Base-by-base conservation (phyloP, 2,888 invertebrate species). In the Globia sparganii region DNA sequence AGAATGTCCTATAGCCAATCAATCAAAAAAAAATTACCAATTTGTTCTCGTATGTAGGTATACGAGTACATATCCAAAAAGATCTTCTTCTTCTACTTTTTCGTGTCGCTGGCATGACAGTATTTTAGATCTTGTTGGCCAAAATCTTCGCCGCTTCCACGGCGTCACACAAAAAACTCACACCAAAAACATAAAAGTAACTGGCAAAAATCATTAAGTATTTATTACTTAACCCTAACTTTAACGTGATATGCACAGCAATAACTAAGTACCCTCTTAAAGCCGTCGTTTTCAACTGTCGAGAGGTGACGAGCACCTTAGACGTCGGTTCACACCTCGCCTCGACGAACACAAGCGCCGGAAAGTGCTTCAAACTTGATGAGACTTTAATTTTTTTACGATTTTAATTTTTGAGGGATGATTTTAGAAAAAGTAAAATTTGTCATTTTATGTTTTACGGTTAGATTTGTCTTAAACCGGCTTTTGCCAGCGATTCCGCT, bases 261-360 rank as follows among this genome's bases (percentile, higher is more conserved):
- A 49, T 53, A 70, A 53, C 53, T 61, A 53, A 61, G 43, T 31
- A 58, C 37, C 59, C 8, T 58, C 9, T 5, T 46, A 25, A 74
- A 58, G 46, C 31, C 66, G n/a, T 70, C 53, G 69, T 34, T 74
- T 59, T 34, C 13, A 70, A 40, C 68, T 49, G 11, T 18, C 3
- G 64, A 34, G 56, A 62, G 66, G 18, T 68, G 62, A 61, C 65
- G 49, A 74, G 65, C 69, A 28, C 34, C 49, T 66, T 5, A 46
- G 75, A 53, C 28, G 75, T 66, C 31, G 15, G 53, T 59, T 70
- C 15, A 66, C 80, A 75, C 65, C 69, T 80, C 75, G 74, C 64
- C 25, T 62, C 65, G n/a, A 11, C 34, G 43, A 31, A 53, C 80
- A 59, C 65, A 31, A 75, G 69, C 21, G 46, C 9, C 15, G 25